These are phyloP conservation scores for Elgonia sp. DNA, from an alignment of 2,888 invertebrate species.

Conservation along the genomic window DNA sequence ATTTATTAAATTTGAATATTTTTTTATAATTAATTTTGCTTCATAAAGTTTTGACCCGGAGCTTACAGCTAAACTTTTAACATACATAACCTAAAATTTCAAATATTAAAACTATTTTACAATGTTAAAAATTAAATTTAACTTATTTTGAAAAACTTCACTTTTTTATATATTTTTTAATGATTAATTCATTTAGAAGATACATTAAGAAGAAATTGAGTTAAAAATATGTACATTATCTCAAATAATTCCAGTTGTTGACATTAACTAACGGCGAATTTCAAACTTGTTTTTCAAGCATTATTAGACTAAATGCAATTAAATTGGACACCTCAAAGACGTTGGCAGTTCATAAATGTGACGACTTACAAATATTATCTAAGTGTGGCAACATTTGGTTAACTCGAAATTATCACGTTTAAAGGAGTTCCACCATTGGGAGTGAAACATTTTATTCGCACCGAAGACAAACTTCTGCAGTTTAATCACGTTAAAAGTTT, in stretches of 20 bases:
- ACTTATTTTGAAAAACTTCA: too few relatives aligned
- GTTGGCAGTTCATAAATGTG: constrained; percentile 16
- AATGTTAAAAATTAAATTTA: too few relatives aligned
- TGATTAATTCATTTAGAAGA: too few relatives aligned
- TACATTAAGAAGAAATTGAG: too few relatives aligned
- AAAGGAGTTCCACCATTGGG: constrained; percentile 28
- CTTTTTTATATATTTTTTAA: too few relatives aligned
- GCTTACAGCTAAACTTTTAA: too few relatives aligned
- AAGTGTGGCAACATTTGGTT: constrained; percentile 42
- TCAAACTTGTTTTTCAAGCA: not conserved
- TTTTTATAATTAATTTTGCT: too few relatives aligned
- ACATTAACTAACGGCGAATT: not conserved
- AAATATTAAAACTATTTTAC: too few relatives aligned
- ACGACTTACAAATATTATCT: constrained; percentile 42
- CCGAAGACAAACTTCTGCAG: constrained; percentile 35
- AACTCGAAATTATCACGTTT: constrained; percentile 43
- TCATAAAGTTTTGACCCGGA: too few relatives aligned
- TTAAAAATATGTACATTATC: too few relatives aligned
- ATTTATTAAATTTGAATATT: too few relatives aligned
- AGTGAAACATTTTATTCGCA: constrained; percentile 48
- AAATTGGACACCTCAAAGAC: not conserved
- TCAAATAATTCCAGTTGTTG: not conserved
- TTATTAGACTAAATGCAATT: not conserved
- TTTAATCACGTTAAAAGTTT: constrained; percentile 58
- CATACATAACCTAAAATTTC: too few relatives aligned